Percentiles rank a stretch among this genome's conserved stretches.
Conservation (phyloP, 2,797 vertebrate genomes). For the Enteromius fasciolatus region DNA sequence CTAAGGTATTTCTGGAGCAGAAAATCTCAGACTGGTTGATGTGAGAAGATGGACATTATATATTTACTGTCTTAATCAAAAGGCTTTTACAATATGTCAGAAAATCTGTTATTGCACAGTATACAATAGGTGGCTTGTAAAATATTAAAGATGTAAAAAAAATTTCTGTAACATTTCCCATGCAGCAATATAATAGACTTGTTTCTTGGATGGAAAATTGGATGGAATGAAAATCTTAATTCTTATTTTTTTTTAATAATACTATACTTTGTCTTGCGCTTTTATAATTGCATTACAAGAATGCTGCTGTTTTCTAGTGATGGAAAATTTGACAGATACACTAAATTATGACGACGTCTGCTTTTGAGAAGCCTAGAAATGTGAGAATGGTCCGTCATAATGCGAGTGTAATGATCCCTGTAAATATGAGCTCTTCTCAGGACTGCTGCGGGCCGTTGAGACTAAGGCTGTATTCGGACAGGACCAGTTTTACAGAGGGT, state of each 20-base stretch:
- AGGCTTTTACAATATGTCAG: not conserved
- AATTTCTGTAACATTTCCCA: not conserved
- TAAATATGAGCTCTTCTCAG: slow-evolving; percentile 40
- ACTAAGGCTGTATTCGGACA: not conserved
- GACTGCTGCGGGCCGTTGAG: not conserved
- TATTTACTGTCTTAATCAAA: not conserved
- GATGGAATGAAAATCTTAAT: too few species aligned
- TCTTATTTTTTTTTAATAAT: not conserved
- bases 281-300: not conserved
- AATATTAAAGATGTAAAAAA: not conserved
- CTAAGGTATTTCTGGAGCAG: not conserved
- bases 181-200: not conserved
- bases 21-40: not conserved
- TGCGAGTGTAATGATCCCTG: slow-evolving; percentile 17
- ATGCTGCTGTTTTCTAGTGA: not conserved
- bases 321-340: not conserved
- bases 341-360: not conserved
- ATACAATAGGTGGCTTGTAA: not conserved
- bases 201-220: too few species aligned
- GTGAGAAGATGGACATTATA: not conserved
- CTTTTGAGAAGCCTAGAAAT: not conserved
- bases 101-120: not conserved
- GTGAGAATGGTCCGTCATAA: not conserved
- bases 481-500: too few species aligned
- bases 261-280: not conserved